phyloP scores from a whole-genome alignment of 1,140 invertebrate genomes.

The Luehdorfia chinensis region DNA sequence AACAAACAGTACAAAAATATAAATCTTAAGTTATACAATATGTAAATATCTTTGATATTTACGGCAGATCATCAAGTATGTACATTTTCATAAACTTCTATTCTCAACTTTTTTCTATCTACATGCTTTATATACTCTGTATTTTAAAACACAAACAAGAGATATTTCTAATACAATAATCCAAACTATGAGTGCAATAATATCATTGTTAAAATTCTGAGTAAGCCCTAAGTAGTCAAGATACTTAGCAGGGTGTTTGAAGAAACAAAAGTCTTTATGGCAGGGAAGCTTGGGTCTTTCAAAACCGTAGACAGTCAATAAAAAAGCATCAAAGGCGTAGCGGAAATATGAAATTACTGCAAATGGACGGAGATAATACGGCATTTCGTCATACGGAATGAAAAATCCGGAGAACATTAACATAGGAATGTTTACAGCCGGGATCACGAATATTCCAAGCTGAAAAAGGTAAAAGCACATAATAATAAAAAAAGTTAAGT shows the following conservation, averaged over 20 bases:
- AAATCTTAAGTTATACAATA: too few relatives aligned
- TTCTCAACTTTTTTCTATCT: too few relatives aligned
- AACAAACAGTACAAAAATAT: too few relatives aligned
- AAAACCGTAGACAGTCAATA: constrained; percentile 86
- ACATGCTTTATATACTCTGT: constrained; percentile 57
- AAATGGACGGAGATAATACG: constrained; percentile 83
- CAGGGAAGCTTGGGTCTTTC: constrained; percentile 79
- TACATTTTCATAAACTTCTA: too few relatives aligned
- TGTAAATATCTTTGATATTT: too few relatives aligned
- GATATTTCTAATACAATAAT: constrained; percentile 59
- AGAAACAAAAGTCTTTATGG: constrained; percentile 65
- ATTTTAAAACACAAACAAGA: constrained; percentile 53
- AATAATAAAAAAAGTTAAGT: constrained; percentile 10
- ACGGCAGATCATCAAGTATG: too few relatives aligned
- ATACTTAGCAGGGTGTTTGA: constrained; percentile 63
- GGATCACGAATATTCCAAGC: constrained; percentile 89
- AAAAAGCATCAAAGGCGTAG: constrained; percentile 87
- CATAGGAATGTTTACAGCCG: constrained; percentile 89
- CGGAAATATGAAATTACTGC: constrained; percentile 87
- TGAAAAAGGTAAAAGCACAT: constrained; percentile 74
- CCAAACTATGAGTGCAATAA: constrained; percentile 86
- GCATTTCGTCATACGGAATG: constrained; percentile 86
- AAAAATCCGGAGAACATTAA: constrained; percentile 92
- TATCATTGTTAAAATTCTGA: constrained; percentile 82
- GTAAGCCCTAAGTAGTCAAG: constrained; percentile 69